Evolutionary conservation across 2,797 vertebrate species (phyloP), one percentile per base, ranked within the genome.

Genomic region (Malurus splendens): DNA sequence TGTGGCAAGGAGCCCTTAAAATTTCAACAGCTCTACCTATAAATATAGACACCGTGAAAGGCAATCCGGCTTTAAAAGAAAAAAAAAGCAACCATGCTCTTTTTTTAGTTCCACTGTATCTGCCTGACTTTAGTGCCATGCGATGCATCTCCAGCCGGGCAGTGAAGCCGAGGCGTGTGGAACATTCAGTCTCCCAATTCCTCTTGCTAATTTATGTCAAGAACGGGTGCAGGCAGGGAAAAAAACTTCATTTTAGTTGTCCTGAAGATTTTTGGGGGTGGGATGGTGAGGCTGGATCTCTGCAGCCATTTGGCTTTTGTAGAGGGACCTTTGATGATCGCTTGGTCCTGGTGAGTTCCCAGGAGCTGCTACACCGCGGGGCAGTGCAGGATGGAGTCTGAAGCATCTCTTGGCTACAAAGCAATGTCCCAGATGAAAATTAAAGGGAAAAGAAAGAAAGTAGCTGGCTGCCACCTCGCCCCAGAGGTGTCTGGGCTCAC

Each of bases 1-100:
- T 86, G 88, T 94, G 94, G 93, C 94, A 72, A 78, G 71, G 48
- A 93, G 88, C 91, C 90, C 93, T 95, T 94, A 86, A 74, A 89
- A 94, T 94, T 95, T 94, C 93, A 94, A 72, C 93, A 83, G 90
- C 90, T 86, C 83, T 93, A 90, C 94, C 90, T 95, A 94, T 94
- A 95, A 94, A 94, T 95, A 95, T 14, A 91, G 81, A 60, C 1
- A 4, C 85, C 5, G 8, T 91, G 93, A 92, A 95, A 95, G 82
- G 87, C 94, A 93, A 81, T 89, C 86, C 2, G 1, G 39, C 87
- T 83, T 93, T 24, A 23, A 70, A 66, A 85, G 73, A 74, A 86
- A 60, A 67, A 71, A 48, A 60, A 18, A 24, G 5, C 56, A 47
- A 22, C 27, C 52, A 41, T 4, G 6, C 76, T 82, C 87, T 87